Conservation (phyloP, 2,888 invertebrate genomes). For the Cryptus viduatorius region DNA sequence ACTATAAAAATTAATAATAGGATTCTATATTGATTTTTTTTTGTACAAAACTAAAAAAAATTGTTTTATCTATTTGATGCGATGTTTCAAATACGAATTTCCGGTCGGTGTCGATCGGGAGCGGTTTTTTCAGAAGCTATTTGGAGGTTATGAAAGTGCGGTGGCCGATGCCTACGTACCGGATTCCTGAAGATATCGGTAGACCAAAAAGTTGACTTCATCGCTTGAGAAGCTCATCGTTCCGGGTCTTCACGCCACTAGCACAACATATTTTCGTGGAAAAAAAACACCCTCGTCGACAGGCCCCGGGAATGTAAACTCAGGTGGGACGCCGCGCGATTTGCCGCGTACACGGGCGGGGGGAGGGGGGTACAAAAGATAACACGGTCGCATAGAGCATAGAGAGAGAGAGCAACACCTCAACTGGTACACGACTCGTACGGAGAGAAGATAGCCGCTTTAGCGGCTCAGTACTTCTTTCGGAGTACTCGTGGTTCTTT, state of each 20-base stretch:
- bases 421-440: not conserved
- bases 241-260: constrained; percentile 73
- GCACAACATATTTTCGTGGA: constrained; percentile 75
- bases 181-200: constrained; percentile 99
- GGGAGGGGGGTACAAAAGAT: constrained; percentile 38
- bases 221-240: constrained; percentile 99
- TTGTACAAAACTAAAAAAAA: not conserved
- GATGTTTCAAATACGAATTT: not conserved
- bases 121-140: not conserved
- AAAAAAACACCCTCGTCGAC: constrained; percentile 28
- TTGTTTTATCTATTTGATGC: not conserved
- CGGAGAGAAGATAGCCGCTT: constrained; percentile 18
- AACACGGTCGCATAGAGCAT: constrained; percentile 36
- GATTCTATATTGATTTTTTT: not conserved
- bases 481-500: not conserved
- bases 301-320: constrained; percentile 41
- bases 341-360: constrained; percentile 74
- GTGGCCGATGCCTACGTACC: constrained; percentile 87
- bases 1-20: constrained; percentile 6
- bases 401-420: not conserved
- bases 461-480: not conserved
- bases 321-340: constrained; percentile 72
- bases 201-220: constrained; percentile 99
- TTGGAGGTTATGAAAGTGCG: constrained; percentile 53
- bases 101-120: not conserved